phyloP scores from a whole-genome alignment of 1,140 invertebrate genomes.

The Sesamia nonagrioides region DNA sequence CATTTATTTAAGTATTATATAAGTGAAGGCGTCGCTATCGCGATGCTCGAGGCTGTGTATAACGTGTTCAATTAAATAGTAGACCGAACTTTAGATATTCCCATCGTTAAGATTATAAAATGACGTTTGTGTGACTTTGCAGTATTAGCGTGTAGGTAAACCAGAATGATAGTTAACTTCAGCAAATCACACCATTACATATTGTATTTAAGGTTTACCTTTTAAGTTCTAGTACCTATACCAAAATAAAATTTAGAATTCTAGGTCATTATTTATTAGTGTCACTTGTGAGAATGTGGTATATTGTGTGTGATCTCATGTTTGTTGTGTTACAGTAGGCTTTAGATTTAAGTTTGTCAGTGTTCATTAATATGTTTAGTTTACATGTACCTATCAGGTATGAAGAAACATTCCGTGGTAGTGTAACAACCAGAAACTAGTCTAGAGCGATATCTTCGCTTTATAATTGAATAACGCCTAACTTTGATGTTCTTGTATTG shows the following conservation, averaged over 20 bases:
- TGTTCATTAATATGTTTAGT: constrained; percentile 77
- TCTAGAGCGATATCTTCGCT: constrained; percentile 75
- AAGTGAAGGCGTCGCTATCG: constrained; percentile 78
- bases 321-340: constrained; percentile 64
- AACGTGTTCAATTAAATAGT: constrained; percentile 86
- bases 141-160: constrained; percentile 68
- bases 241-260: constrained; percentile 82
- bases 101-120: constrained; percentile 83
- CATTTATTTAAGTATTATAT: constrained; percentile 77
- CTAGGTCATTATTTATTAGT: constrained; percentile 86
- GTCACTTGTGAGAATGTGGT: constrained; percentile 73
- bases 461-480: constrained; percentile 42
- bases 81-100: constrained; percentile 77
- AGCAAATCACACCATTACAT: constrained; percentile 55
- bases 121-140: constrained; percentile 73
- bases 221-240: constrained; percentile 84
- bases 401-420: constrained; percentile 78
- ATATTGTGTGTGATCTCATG: constrained; percentile 84
- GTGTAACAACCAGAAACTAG: constrained; percentile 76
- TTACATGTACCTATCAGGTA: constrained; percentile 73
- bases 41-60: constrained; percentile 85
- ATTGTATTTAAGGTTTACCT: constrained; percentile 51
- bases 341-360: constrained; percentile 69
- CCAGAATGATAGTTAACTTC: constrained; percentile 49
- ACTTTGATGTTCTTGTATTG: constrained; percentile 57